Percentiles rank a stretch among this genome's conserved stretches.
These are phyloP conservation scores for Schizothorax lantsangensis DNA, from an alignment of 2,797 vertebrate genomes.

Conservation along the genomic window DNA sequence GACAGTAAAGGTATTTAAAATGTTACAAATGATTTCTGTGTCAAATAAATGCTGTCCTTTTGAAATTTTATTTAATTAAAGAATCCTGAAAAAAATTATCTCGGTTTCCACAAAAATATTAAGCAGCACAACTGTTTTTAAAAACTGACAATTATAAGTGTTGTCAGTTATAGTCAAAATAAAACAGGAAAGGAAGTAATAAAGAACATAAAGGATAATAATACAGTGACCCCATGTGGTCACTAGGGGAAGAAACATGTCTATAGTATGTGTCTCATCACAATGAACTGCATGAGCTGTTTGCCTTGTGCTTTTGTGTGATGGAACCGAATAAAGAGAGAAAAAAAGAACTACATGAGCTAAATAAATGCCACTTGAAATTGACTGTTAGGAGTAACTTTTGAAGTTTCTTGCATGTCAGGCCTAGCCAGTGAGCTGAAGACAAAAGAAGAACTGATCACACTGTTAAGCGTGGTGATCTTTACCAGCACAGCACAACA, in stretches of 20 bases:
- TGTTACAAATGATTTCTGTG: background rate
- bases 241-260: background rate
- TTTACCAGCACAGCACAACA: slow-evolving; percentile 77
- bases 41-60: background rate
- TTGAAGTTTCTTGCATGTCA: slow-evolving; percentile 52
- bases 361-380: background rate
- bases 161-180: background rate
- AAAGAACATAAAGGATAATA: background rate
- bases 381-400: background rate
- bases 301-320: background rate
- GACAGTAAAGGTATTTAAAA: too few species aligned
- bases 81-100: background rate
- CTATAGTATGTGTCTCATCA: background rate
- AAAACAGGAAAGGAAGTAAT: background rate
- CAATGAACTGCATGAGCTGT: background rate
- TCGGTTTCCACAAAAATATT: background rate
- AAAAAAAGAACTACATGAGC: background rate
- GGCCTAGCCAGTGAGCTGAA: slow-evolving; percentile 70
- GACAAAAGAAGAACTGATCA: slow-evolving; percentile 71
- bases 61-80: too few species aligned
- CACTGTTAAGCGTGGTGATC: slow-evolving; percentile 73
- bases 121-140: background rate
- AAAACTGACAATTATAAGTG: background rate
- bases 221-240: slow-evolving; percentile 28
- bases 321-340: background rate